phyloP scores from a whole-genome alignment of 2,113 vertebrate genomes.

The Vicugna pacos region DNA sequence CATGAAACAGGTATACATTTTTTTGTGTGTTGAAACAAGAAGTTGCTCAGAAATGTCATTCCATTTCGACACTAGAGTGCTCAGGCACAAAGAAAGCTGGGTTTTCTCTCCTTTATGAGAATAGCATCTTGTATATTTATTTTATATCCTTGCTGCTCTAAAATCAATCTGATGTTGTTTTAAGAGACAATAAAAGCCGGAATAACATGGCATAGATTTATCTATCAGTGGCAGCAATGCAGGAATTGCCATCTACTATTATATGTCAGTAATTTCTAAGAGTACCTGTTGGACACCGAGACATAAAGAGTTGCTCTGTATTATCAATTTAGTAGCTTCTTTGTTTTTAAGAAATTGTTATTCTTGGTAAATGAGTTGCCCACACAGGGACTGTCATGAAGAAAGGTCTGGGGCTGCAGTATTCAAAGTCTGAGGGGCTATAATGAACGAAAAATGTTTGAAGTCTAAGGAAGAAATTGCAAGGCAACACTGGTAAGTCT shows the following conservation, averaged over 20 bases:
- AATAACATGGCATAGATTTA: conserved; percentile 70
- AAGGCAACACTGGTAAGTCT: neutral
- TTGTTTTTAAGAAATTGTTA: conserved; percentile 31
- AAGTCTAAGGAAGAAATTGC: neutral
- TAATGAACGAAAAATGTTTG: conserved; percentile 66
- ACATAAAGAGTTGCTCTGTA: conserved; percentile 22
- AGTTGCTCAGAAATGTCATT: conserved; percentile 35
- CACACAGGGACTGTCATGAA: neutral
- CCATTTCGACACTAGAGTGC: conserved; percentile 45
- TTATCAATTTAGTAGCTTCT: conserved; percentile 61
- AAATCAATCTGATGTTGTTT: conserved; percentile 77
- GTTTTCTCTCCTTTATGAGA: conserved; percentile 63
- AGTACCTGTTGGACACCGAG: conserved; percentile 1
- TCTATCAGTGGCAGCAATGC: conserved; percentile 2
- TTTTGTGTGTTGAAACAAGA: conserved; percentile 46
- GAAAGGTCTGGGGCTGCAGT: neutral
- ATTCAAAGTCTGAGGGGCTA: conserved; percentile 29
- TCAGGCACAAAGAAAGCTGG: conserved; percentile 25
- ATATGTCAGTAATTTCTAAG: conserved; percentile 71
- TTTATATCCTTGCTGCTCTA: conserved; percentile 72
- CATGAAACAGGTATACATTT: conserved; percentile 36
- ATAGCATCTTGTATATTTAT: conserved; percentile 51
- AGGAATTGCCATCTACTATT: conserved; percentile 28
- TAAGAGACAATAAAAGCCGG: conserved; percentile 72
- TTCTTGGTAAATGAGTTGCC: conserved; percentile 7